Base-by-base conservation (phyloP, 2,888 invertebrate genomes). In the Mimumesa dahlbomi region DNA sequence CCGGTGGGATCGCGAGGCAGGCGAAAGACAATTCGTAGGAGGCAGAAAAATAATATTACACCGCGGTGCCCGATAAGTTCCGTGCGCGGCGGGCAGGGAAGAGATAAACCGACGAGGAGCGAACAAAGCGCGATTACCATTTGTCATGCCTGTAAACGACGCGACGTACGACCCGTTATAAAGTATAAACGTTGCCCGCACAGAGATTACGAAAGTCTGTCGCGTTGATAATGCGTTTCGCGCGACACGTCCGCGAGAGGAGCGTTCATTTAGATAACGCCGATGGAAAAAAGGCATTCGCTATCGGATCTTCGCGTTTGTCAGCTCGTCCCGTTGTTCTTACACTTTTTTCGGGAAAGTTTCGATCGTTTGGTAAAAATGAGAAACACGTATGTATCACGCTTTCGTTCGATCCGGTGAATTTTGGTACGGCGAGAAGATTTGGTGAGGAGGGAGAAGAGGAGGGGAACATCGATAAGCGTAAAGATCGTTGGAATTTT, bases 171-270 rank as follows among this genome's bases (percentile, higher is more conserved):
- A 43, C 53, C 54, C 63, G 76, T 79, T 79, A 73, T 73, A 75
- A 70, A 65, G 69, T 81, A 78, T 81, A 77, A 75, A 73, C 65
- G 71, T 36, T 43, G 61, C 40, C n/a, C n/a, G 52, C 42, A 48
- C 48, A 53, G 64, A 83, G 81, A 84, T 82, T 82, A 81, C 77
- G 79, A 81, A 83, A 81, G 70, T 77, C 75, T 76, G 82, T 81
- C 53, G 62, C 42, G 61, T 67, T 65, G 84, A 85, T 84, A 85
- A 83, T 79, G 70, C 65, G 67, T 79, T 80, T 75, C 80, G 72
- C 68, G 68, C 69, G 71, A 83, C 81, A 80, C 72, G 70, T 53
- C 36, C 50, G 45, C 38, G 29, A 43, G 57, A 52, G 56, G 14
- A 36, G 18, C 21, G 45, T 36, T 34, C 34, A 43, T 13, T 38